A percentile compares a stretch with the other conserved stretches of the same genome.
Conservation (phyloP, 2,888 invertebrate genomes). For the Deroplatys truncata region DNA sequence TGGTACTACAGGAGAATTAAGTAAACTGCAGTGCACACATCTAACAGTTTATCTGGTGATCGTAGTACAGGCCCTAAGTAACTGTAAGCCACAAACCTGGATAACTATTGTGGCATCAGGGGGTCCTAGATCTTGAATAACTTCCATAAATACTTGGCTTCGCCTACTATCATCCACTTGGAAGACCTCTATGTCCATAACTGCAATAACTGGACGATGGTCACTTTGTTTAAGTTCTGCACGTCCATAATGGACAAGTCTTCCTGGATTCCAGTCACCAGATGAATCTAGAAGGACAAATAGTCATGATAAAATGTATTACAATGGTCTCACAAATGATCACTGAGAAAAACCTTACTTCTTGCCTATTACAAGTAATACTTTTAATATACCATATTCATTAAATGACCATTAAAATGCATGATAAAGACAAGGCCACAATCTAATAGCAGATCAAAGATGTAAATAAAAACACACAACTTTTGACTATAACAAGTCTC, state of each 20-base stretch:
- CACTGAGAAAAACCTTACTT: not conserved
- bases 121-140: conserved; percentile 84
- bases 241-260: conserved; percentile 82
- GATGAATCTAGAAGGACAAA: conserved; percentile 33
- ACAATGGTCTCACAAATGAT: not conserved
- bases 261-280: conserved; percentile 70
- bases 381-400: too few species aligned
- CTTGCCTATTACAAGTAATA: too few species aligned
- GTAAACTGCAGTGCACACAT: too few species aligned
- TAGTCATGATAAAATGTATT: not conserved
- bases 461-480: too few species aligned
- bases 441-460: too few species aligned
- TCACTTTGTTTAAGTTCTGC: conserved; percentile 97
- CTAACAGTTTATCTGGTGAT: too few species aligned
- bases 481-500: too few species aligned
- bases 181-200: conserved; percentile 83
- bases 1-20: too few species aligned
- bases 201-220: conserved; percentile 91
- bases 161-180: conserved; percentile 74
- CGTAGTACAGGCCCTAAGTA: too few species aligned
- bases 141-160: conserved; percentile 76
- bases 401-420: too few species aligned
- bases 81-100: conserved; percentile 39
- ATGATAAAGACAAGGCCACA: not conserved
- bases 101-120: conserved; percentile 92